Base-by-base conservation (phyloP, 2,797 vertebrate species). In the Gobio occitaniae region DNA sequence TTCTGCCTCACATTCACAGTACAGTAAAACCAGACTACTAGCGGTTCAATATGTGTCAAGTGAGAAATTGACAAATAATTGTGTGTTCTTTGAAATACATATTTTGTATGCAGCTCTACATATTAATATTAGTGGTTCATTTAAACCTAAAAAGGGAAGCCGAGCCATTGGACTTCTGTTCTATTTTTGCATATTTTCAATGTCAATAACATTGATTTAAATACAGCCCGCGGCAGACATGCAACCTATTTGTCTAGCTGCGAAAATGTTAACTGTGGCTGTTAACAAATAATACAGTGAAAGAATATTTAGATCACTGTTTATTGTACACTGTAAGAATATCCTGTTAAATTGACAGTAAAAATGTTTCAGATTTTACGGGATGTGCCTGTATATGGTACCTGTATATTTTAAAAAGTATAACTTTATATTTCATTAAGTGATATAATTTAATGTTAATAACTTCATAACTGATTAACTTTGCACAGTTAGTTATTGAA, bases 121-220 rank as follows among this genome's bases (percentile, higher is more conserved):
- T 36, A n/a, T 69, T 25, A 59, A 25, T 56, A 36, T 17, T 10
- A 79, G n/a, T 47, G 10, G 17, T 32, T 21, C 25, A 52, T 36
- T 52, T 38, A 12, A 36, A 41, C 21, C 2, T 38, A 38, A 36
- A 63, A 63, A 63, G 6, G 13, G 13, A 65, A 32, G 0, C 25
- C 32, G 61, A 65, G 61, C 12, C 44, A 65, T 1, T 44, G 76
- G 21, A 61, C 54, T 17, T 16, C n/a, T 47, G 77, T 63, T 44
- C 44, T 80, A 68, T 80, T 80, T 80, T 50, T 48, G 6, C 59
- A 21, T 50, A 65, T 68, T 68, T 32, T 68, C 44, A 80, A 48
- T 36, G 61, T 80, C 78, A 80, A 52, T 66, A 66, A 21, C 11
- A 68, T 66, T 80, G 78, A 80, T 21, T 21, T 61, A 65, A 29